A percentile compares a stretch with the other conserved stretches of the same genome.
Conservation (phyloP, 1,140 invertebrate genomes). For the Drosophila setifemur region DNA sequence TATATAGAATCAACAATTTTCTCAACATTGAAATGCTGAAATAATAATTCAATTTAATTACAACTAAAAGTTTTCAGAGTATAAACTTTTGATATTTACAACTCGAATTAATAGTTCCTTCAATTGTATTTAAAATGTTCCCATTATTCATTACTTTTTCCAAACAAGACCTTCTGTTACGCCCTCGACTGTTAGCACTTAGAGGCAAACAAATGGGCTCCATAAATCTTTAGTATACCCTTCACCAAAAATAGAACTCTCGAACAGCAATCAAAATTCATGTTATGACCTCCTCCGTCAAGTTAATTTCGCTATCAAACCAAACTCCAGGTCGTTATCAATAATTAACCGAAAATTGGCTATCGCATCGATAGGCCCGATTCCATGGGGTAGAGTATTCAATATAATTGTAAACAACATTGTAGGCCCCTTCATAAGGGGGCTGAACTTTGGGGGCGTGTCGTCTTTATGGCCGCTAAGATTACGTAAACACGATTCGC, state of each 20-base stretch:
- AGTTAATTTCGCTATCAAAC: slow-evolving; percentile 1
- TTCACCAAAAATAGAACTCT: not conserved
- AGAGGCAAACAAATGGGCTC: not conserved
- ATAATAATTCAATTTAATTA: no score
- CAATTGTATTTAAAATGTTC: no score
- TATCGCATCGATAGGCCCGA: slow-evolving; percentile 1
- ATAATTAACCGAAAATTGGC: slow-evolving; percentile 12
- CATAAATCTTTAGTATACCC: not conserved
- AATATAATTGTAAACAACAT: slow-evolving; percentile 27
- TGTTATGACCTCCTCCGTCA: not conserved
- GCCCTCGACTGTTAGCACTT: not conserved
- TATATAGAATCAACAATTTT: no score
- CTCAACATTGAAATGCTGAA: no score
- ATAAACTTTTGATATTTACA: no score
- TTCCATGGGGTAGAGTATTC: not conserved
- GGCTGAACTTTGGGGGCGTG: slow-evolving; percentile 30
- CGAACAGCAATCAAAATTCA: not conserved
- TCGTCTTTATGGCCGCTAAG: slow-evolving; percentile 22
- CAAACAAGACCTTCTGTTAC: no score
- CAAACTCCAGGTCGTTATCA: not conserved
- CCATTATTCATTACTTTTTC: not conserved
- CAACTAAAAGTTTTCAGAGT: no score
- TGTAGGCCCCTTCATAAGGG: slow-evolving; percentile 8
- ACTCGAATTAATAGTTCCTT: no score
- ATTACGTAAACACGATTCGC: slow-evolving; percentile 57